phyloP scores from a whole-genome alignment of 2,888 invertebrate species.

The Drosophila quinaria region DNA sequence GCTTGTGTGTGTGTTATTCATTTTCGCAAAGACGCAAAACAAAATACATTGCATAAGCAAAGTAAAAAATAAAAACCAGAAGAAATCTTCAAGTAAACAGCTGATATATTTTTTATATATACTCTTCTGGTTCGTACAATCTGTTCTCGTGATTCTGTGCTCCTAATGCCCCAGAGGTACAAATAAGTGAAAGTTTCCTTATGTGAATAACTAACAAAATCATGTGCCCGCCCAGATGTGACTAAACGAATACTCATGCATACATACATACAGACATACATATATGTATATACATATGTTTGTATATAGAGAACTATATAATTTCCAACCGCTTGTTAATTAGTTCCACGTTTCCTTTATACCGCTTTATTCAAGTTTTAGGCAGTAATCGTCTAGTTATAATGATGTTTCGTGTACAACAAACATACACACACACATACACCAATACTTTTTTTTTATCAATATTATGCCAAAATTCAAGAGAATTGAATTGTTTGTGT shows the following conservation, averaged over 20 bases:
- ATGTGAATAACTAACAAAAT: slow-evolving; percentile 21
- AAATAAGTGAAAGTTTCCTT: slow-evolving; percentile 69
- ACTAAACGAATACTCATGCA: slow-evolving; percentile 33
- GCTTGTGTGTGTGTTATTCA: slow-evolving; percentile 41
- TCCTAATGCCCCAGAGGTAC: slow-evolving; percentile 34
- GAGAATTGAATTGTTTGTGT: slow-evolving; percentile 46
- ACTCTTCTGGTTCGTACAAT: slow-evolving; percentile 5
- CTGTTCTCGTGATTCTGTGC: slow-evolving; percentile 46
- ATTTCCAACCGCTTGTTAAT: slow-evolving; percentile 60
- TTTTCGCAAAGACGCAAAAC: slow-evolving; percentile 75
- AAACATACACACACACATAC: neutral
- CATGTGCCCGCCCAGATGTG: slow-evolving; percentile 40
- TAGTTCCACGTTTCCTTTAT: slow-evolving; percentile 49
- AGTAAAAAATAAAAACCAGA: slow-evolving; percentile 49
- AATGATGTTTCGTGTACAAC: neutral
- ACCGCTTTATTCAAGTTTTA: slow-evolving; percentile 9
- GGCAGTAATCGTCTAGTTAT: slow-evolving; percentile 8
- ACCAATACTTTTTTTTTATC: slow-evolving; percentile 35
- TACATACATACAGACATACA: slow-evolving; percentile 3
- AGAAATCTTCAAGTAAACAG: slow-evolving; percentile 59
- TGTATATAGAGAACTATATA: slow-evolving; percentile 12
- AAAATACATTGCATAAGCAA: slow-evolving; percentile 74
- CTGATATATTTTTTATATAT: slow-evolving; percentile 38
- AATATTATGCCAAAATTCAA: slow-evolving; percentile 44
- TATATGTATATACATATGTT: neutral